phyloP scores from a whole-genome alignment of 2,888 invertebrate species.

The Ceriagrion tenellum region DNA sequence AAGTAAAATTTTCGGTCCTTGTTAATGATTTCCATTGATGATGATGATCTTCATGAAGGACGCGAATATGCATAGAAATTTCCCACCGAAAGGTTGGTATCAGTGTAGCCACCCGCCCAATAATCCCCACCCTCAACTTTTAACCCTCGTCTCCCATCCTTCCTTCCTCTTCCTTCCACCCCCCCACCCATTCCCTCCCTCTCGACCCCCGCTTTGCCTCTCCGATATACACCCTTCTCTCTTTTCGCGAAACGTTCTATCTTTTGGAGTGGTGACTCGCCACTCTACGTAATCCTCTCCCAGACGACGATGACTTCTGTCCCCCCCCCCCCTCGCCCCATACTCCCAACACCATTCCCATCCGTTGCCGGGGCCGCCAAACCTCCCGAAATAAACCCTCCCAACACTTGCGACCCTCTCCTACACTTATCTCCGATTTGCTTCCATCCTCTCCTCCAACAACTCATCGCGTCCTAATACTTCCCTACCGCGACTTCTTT shows the following conservation, averaged over 20 bases:
- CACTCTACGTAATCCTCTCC: slow-evolving; percentile 57
- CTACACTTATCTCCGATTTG: slow-evolving; percentile 15
- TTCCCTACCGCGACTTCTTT: not conserved
- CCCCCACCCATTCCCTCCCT: not conserved
- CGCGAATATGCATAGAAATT: not conserved
- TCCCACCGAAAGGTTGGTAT: not conserved
- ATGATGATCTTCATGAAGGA: no score
- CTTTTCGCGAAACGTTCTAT: slow-evolving; percentile 36
- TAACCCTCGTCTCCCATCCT: not conserved
- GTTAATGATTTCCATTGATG: no score
- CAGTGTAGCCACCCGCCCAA: not conserved
- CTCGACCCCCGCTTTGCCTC: not conserved
- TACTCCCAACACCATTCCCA: not conserved
- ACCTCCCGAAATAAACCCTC: not conserved
- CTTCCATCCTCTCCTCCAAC: not conserved
- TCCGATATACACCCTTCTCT: not conserved
- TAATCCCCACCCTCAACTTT: no score
- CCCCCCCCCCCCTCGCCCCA: not conserved
- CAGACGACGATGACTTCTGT: slow-evolving; percentile 34
- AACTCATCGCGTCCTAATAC: slow-evolving; percentile 8
- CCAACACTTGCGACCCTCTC: not conserved
- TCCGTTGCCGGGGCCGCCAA: not conserved
- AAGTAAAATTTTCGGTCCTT: no score
- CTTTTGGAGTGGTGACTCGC: slow-evolving; percentile 47
- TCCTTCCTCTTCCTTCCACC: not conserved